phyloP scores from a whole-genome alignment of 2,113 vertebrate genomes.

The Willisornis vidua region DNA sequence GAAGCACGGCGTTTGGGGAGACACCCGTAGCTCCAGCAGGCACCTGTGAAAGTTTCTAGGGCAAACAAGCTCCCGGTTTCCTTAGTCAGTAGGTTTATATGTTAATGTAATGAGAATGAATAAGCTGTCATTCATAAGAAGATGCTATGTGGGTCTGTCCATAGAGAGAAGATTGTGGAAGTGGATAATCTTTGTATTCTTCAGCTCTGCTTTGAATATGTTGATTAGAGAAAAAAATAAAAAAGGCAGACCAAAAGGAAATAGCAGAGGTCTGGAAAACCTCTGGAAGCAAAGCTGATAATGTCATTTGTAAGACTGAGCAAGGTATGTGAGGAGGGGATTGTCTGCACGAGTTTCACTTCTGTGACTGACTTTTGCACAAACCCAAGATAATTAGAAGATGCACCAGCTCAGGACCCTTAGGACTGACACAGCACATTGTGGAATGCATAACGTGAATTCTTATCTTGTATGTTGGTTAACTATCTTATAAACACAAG shows the following conservation, averaged over 20 bases:
- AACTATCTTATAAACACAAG: background rate
- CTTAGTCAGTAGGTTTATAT: background rate
- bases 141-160: background rate
- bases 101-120: background rate
- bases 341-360: background rate
- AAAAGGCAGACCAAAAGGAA: constrained; percentile 11
- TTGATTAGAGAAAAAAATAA: background rate
- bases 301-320: background rate
- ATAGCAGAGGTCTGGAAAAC: background rate
- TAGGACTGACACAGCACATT: background rate
- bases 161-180: background rate
- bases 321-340: background rate
- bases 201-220: background rate
- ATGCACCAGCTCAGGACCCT: background rate
- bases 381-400: background rate
- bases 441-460: background rate
- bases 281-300: background rate
- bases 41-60: constrained; percentile 13
- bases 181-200: constrained; percentile 7
- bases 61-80: background rate
- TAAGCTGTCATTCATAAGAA: constrained; percentile 4
- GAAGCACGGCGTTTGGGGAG: background rate
- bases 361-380: background rate
- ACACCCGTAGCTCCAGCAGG: background rate
- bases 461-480: background rate